Conservation (phyloP, 2,113 vertebrate species). For the Phylloscopus whistleri region DNA sequence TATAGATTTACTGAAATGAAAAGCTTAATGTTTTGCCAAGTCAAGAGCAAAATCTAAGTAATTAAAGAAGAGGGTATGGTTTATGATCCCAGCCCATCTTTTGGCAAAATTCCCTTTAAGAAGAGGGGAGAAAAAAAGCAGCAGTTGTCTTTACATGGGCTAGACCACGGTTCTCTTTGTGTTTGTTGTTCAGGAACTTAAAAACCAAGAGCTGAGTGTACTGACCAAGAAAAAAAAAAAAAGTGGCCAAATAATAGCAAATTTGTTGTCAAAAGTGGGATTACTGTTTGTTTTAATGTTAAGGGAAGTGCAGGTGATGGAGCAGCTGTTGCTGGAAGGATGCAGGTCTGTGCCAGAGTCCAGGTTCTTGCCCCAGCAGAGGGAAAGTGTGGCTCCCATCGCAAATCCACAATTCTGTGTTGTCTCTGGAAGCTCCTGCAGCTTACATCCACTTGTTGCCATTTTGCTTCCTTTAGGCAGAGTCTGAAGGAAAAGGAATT, state of each 20-base stretch:
- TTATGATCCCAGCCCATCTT: slow-evolving; percentile 53
- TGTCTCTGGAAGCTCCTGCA: neutral
- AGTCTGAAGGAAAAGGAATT: neutral
- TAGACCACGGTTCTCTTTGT: neutral
- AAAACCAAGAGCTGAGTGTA: neutral
- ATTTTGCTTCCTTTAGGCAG: neutral
- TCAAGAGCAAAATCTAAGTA: slow-evolving; percentile 65
- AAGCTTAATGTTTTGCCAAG: slow-evolving; percentile 72
- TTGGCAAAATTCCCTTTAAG: slow-evolving; percentile 23
- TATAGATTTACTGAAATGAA: slow-evolving; percentile 66
- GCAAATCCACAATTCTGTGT: neutral
- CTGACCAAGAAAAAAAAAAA: neutral
- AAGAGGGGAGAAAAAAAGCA: neutral
- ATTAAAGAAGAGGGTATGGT: slow-evolving; percentile 65
- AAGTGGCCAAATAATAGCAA: neutral
- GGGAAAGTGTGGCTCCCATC: neutral
- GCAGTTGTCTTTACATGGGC: neutral
- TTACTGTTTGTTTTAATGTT: neutral
- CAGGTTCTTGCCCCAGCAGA: neutral
- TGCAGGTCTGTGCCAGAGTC: neutral
- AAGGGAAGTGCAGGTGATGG: neutral
- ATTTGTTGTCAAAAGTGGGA: neutral
- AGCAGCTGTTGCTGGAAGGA: neutral
- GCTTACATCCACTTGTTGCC: neutral
- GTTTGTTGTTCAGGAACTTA: neutral